Base-by-base conservation (phyloP, 2,888 invertebrate species). In the Coelinius sp. region DNA sequence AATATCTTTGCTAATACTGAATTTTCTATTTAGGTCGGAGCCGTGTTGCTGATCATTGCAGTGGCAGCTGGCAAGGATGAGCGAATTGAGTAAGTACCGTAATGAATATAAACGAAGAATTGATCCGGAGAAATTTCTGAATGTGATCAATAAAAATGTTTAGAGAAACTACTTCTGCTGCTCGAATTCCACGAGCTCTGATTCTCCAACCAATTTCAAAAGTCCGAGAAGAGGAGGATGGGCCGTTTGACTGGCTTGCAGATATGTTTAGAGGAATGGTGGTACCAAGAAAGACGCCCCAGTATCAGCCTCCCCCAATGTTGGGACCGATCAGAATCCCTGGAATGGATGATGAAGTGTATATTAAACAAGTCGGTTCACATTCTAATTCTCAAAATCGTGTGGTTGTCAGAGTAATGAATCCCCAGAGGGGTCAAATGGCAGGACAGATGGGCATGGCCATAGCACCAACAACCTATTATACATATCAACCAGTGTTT, bases 311-410 rank as follows among this genome's bases (percentile, higher is more conserved):
- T 4, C 62, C 74, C 56, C 41, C 69, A 10, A 68, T 83, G 8
- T 79, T 85, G 4, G 83, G 85, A 0, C 84, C 85, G 0, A 75
- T 85, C 0, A 56, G 79, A 1, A 70, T 85, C 2, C 83, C 85
- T 0, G 81, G 85, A 0, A 25, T 81, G 1, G 77, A 76, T 0
- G 79, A 80, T 2, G 78, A 80, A n/a, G 79, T 85, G 0, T 85
- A 77, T 52, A 76, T 85, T 20, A 75, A 82, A 4, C 77, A 82
- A 7, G 10, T 80, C 20, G 79, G 79, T 0, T 75, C 79, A 0
- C 44, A 76, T 0, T 73, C 80, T 0, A 44, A 65, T 8, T 7
- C 31, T 1, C 53, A 52, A 8, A 38, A 14, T 27, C 80, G 76
- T 31, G 71, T 85, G 3, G 76, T 81, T 4, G 77, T 85, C 5